These are phyloP conservation scores for Macrophya alboannulata DNA, from an alignment of 2,888 invertebrate species.

Conservation along the genomic window DNA sequence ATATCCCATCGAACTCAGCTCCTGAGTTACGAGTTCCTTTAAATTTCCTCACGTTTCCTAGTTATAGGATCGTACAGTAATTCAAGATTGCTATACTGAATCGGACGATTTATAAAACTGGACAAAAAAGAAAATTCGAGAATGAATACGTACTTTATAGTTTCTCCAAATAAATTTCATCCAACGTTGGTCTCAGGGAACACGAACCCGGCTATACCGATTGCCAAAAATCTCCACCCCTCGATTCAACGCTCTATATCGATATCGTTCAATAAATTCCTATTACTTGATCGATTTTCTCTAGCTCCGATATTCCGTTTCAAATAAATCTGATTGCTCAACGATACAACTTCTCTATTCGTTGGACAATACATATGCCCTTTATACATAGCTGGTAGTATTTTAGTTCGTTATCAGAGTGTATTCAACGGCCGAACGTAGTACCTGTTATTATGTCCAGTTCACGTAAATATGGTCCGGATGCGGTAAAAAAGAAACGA, in stretches of 20 bases:
- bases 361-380: background rate
- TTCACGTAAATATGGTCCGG: conserved; percentile 1
- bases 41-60: background rate
- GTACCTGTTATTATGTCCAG: conserved; percentile 23
- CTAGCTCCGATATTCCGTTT: conserved; percentile 1
- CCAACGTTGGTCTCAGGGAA: background rate
- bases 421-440: conserved; percentile 38
- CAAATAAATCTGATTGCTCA: background rate
- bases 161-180: background rate
- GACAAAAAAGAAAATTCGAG: background rate
- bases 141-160: background rate
- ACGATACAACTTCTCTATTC: conserved; percentile 11
- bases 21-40: background rate
- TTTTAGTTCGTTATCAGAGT: conserved; percentile 46
- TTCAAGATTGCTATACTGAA: background rate
- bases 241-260: background rate
- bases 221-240: background rate
- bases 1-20: background rate
- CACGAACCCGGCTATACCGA: background rate
- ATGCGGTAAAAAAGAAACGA: background rate
- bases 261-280: background rate
- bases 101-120: background rate
- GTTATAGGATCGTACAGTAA: background rate
- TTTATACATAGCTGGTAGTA: conserved; percentile 7
- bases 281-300: background rate